A percentile compares a stretch with the other conserved stretches of the same genome.
phyloP scores from a whole-genome alignment of 2,113 vertebrate species.

The Gymnocephalus cernua region DNA sequence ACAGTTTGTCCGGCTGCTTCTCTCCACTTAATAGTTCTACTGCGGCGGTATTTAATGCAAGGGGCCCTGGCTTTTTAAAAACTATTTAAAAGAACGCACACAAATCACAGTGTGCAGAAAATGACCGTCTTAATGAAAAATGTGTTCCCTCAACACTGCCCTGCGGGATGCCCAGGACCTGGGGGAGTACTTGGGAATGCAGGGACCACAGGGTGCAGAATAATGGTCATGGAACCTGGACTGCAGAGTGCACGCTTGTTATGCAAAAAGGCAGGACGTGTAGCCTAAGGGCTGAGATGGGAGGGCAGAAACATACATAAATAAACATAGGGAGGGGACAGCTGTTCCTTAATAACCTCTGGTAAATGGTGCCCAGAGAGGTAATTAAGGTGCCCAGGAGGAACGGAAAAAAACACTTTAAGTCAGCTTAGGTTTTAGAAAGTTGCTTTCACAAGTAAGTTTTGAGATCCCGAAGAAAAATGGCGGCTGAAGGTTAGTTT shows the following conservation, averaged over 20 bases:
- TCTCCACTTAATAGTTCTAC: conserved; percentile 79
- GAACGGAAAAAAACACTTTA: conserved; percentile 33
- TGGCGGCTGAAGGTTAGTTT: neutral
- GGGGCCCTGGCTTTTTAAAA: conserved; percentile 75
- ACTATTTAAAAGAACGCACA: conserved; percentile 77
- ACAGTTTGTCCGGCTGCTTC: conserved; percentile 68
- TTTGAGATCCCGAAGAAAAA: conserved; percentile 26
- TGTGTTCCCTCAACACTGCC: conserved; percentile 65
- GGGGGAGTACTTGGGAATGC: conserved; percentile 70
- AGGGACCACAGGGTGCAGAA: conserved; percentile 77
- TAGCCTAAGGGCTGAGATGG: conserved; percentile 67
- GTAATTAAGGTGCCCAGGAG: conserved; percentile 70
- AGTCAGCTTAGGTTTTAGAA: conserved; percentile 13
- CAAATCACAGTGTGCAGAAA: conserved; percentile 81
- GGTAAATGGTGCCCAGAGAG: conserved; percentile 64
- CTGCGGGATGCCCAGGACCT: conserved; percentile 63
- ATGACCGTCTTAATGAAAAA: conserved; percentile 83
- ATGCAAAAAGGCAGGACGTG: conserved; percentile 77
- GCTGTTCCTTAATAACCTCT: conserved; percentile 75
- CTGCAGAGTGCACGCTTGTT: conserved; percentile 68
- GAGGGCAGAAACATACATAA: conserved; percentile 68
- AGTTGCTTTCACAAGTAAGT: conserved; percentile 52
- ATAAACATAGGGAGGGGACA: conserved; percentile 69
- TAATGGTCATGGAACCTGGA: conserved; percentile 77
- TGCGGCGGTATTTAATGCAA: conserved; percentile 78